Conservation (phyloP, 2,888 invertebrate species). For the Drosophila paracracens region DNA sequence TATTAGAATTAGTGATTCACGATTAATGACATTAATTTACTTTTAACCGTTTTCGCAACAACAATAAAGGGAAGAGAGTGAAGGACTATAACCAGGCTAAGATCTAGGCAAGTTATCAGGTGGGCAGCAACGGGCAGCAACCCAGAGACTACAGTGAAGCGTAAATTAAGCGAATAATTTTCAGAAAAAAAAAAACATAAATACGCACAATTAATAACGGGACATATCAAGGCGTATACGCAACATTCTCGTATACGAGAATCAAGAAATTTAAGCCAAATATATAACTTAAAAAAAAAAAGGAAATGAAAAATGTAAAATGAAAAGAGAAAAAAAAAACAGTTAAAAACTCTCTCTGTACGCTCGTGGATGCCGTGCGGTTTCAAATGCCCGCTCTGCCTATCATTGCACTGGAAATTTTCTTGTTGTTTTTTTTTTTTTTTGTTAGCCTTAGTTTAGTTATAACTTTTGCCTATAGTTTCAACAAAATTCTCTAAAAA, state of each 20-base stretch:
- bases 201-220: slow-evolving; percentile 25
- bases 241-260: slow-evolving; percentile 27
- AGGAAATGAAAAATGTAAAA: background rate
- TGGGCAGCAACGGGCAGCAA: slow-evolving; percentile 18
- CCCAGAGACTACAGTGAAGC: background rate
- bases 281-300: background rate
- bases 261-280: slow-evolving; percentile 8
- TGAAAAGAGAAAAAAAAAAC: background rate
- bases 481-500: slow-evolving; percentile 79
- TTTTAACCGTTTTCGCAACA: slow-evolving; percentile 40
- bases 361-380: background rate
- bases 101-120: slow-evolving; percentile 33
- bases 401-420: slow-evolving; percentile 36
- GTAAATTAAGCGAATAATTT: slow-evolving; percentile 6
- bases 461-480: slow-evolving; percentile 44
- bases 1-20: slow-evolving; percentile 50
- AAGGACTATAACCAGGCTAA: slow-evolving; percentile 76
- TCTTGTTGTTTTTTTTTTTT: slow-evolving; percentile 56
- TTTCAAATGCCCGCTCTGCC: slow-evolving; percentile 17
- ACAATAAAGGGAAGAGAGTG: slow-evolving; percentile 78
- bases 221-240: slow-evolving; percentile 79
- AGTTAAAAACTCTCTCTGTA: background rate
- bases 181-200: background rate
- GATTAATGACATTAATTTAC: slow-evolving; percentile 41
- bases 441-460: slow-evolving; percentile 48